phyloP scores from a whole-genome alignment of 2,113 vertebrate species.

The Myotis lucifugus region DNA sequence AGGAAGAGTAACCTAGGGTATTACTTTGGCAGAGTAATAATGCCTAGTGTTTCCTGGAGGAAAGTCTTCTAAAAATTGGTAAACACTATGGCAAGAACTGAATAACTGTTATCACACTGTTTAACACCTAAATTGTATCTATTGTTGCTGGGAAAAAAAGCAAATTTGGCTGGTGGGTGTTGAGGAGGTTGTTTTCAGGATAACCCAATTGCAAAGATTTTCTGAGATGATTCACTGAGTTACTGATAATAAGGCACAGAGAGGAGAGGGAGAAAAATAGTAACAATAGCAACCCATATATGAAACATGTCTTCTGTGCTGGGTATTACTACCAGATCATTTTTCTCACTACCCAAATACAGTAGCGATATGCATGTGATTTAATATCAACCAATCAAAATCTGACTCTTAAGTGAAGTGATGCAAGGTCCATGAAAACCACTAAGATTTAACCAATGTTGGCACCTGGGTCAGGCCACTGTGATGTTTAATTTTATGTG shows the following conservation, averaged over 20 bases:
- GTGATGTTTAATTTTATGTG: background rate
- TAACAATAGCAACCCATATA: background rate
- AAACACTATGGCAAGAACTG: constrained; percentile 23
- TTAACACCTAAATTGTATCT: constrained; percentile 44
- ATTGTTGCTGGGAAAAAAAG: constrained; percentile 41
- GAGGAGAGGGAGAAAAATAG: constrained; percentile 38
- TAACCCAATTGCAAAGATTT: constrained; percentile 47
- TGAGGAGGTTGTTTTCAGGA: constrained; percentile 48
- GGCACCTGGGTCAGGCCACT: background rate
- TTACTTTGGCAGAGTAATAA: constrained; percentile 6
- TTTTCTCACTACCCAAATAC: background rate
- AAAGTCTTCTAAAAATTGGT: constrained; percentile 51
- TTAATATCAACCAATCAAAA: background rate
- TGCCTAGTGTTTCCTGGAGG: background rate
- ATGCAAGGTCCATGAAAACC: background rate
- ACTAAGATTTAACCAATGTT: background rate
- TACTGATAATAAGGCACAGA: constrained; percentile 32
- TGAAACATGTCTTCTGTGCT: background rate
- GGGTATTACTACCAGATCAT: background rate
- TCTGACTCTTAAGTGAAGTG: background rate
- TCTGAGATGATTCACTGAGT: constrained; percentile 56
- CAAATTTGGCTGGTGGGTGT: constrained; percentile 63
- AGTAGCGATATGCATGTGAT: background rate
- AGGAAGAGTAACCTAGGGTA: background rate
- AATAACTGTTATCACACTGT: constrained; percentile 48